These are phyloP conservation scores for Ormyrus pomaceus DNA, from an alignment of 2,888 invertebrate genomes.

Conservation along the genomic window DNA sequence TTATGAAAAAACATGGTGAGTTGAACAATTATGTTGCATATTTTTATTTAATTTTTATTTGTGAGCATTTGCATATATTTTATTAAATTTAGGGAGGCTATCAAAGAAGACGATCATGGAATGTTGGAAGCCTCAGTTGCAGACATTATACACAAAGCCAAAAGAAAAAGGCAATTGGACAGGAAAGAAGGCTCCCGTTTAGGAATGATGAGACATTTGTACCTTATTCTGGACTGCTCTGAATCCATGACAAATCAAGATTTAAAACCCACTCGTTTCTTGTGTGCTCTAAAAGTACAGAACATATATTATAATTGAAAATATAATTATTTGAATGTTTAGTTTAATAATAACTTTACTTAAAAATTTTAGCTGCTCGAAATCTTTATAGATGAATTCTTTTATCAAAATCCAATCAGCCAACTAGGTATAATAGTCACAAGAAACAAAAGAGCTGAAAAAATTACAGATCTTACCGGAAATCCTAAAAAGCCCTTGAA, in stretches of 20 bases:
- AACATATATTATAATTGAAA: conserved; percentile 11
- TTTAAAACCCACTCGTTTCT: conserved; percentile 93
- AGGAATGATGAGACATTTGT: conserved; percentile 99
- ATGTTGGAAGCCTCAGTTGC: conserved; percentile 92
- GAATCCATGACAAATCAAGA: conserved; percentile 96
- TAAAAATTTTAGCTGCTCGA: conserved; percentile 85
- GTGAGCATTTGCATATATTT: not conserved
- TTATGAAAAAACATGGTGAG: conserved; percentile 94
- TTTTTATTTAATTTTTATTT: not conserved
- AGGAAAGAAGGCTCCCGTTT: conserved; percentile 88
- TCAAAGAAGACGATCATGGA: conserved; percentile 97
- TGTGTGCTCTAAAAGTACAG: conserved; percentile 91
- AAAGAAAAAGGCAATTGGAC: conserved; percentile 85
- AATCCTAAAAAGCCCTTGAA: conserved; percentile 88
- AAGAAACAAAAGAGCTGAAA: conserved; percentile 95
- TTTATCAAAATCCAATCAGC: conserved; percentile 99
- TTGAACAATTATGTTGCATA: conserved; percentile 31
- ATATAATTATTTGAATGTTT: conserved; percentile 37
- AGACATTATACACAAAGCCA: conserved; percentile 93
- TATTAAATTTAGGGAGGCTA: conserved; percentile 86
- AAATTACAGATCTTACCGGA: conserved; percentile 92
- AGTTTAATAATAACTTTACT: conserved; percentile 50
- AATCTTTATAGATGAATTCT: conserved; percentile 96
- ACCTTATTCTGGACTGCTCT: conserved; percentile 94
- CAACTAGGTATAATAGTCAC: conserved; percentile 95